Conservation (phyloP, 2,888 invertebrate species). For the Eupeodes latifasciatus region DNA sequence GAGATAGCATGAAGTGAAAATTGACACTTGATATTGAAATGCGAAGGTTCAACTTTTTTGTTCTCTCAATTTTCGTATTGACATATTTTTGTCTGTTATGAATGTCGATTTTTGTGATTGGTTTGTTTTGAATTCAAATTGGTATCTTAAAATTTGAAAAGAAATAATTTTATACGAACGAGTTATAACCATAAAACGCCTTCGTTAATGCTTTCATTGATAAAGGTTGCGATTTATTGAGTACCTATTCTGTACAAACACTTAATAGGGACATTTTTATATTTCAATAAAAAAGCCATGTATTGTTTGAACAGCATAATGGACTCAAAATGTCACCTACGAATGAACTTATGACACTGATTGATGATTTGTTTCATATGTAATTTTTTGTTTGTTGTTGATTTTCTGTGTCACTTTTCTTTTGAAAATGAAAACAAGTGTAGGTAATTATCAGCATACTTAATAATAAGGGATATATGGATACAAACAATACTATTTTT, state of each 20-base stretch:
- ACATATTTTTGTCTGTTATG: neutral
- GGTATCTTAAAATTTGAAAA: neutral
- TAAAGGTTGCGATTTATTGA: neutral
- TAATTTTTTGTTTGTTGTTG: neutral
- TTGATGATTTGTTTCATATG: neutral
- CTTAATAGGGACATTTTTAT: neutral
- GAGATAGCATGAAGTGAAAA: neutral
- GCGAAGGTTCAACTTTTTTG: neutral
- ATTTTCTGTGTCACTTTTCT: neutral
- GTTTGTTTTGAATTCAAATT: neutral
- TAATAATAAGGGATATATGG: neutral
- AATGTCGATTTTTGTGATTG: neutral
- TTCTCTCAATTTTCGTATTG: neutral
- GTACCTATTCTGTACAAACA: neutral
- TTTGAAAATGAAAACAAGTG: neutral
- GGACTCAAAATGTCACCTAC: conserved; percentile 3
- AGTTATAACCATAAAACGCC: neutral
- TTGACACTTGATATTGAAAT: neutral
- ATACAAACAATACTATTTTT: neutral
- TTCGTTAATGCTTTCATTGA: neutral
- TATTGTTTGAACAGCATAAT: neutral
- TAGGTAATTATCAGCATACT: conserved; percentile 9
- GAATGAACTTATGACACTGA: neutral
- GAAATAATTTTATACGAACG: neutral
- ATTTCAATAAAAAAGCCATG: conserved; percentile 9